These are phyloP conservation scores for Hemistola chrysoprasaria DNA, from an alignment of 2,888 invertebrate genomes.

Conservation along the genomic window DNA sequence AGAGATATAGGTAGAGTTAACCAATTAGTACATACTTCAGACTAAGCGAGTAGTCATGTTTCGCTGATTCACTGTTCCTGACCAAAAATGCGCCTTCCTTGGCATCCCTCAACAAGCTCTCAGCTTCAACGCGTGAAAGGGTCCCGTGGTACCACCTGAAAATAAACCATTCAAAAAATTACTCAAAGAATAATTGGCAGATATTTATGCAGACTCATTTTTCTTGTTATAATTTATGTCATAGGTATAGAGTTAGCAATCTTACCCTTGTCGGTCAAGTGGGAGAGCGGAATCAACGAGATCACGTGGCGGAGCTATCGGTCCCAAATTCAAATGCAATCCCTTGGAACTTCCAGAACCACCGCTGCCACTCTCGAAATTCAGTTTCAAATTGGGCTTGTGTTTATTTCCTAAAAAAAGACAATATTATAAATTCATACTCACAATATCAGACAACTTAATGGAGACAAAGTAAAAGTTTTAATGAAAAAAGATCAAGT, in stretches of 20 bases:
- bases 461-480: conserved; percentile 1
- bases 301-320: conserved; percentile 85
- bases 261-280: conserved; percentile 93
- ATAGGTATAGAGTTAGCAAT: too few species aligned
- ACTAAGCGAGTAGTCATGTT: conserved; percentile 96
- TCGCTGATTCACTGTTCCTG: conserved; percentile 95
- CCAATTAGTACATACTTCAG: conserved; percentile 97
- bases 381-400: conserved; percentile 88
- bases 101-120: conserved; percentile 90
- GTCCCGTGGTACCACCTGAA: conserved; percentile 97
- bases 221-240: too few species aligned
- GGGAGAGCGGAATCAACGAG: conserved; percentile 91
- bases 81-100: conserved; percentile 97
- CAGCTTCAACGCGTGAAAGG: conserved; percentile 95
- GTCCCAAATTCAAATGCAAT: conserved; percentile 88
- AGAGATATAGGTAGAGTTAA: too few species aligned
- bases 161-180: not conserved
- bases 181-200: not conserved
- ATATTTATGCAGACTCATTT: too few species aligned
- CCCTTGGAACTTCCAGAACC: conserved; percentile 73
- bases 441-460: not conserved
- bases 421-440: conserved; percentile 9
- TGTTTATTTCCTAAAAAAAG: conserved; percentile 77
- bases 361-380: conserved; percentile 83
- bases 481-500: conserved; percentile 4